Evolutionary conservation across 2,888 invertebrate species (phyloP), one percentile per base, ranked within the genome.

Genomic region (Hypomecis atomaria): DNA sequence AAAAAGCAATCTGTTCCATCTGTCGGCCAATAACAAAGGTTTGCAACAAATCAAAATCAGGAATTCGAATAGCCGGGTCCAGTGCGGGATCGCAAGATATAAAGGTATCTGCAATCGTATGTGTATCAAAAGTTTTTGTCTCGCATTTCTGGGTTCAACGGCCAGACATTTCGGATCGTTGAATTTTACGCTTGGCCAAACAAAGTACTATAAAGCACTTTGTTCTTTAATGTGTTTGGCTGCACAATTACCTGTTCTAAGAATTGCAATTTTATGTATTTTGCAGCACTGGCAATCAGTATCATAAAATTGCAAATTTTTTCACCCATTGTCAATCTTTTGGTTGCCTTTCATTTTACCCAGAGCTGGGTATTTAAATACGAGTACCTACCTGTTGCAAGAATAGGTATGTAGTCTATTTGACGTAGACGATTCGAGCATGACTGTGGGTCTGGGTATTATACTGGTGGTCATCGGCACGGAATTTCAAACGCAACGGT

Each of bases 81-180:
- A 66, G 58, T 67, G 57, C 53, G 47, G 57, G 44, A 53, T 59
- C 62, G 60, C 62, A 65, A 65, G 67, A 61, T 59, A 49, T 59
- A 66, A 65, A 70, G 70, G 66, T 60, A 65, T 64, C 58, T 61
- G 56, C 57, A 49, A 67, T 69, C 65, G 59, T 67, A 67, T 70
- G 55, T 69, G 67, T 71, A 71, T 68, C 66, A 69, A 62, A 66
- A 62, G 65, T 68, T 69, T 68, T 73, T 74, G 66, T 74, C 71
- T 71, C 71, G 72, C 75, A 65, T 66, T 70, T 63, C 71, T 68
- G 78, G 78, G 87, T 86, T 88, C 87, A 86, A 83, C 80, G 85
- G 79, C 87, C 88, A 86, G 87, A 87, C 87, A 78, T 76, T 74
- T 78, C 75, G 78, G 78, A 81, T 82, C 81, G 81, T 81, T 81